phyloP scores from a whole-genome alignment of 1,140 invertebrate species.

The Thereuonema tuberculata region DNA sequence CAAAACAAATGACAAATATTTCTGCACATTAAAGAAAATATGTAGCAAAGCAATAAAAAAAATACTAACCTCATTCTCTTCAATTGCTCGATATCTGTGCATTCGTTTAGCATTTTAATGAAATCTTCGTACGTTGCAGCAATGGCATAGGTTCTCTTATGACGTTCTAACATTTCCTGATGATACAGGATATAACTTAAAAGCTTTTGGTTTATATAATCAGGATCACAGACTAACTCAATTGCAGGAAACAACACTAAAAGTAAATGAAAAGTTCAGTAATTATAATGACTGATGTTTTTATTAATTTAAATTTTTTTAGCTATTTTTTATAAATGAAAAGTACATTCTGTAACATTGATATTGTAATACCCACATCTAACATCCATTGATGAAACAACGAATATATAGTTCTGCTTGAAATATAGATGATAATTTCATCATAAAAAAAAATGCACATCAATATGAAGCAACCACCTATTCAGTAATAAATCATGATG shows the following conservation, averaged over 20 bases:
- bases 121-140: constrained; percentile 82
- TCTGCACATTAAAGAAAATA: no score
- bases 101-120: constrained; percentile 65
- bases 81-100: constrained; percentile 62
- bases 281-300: no score
- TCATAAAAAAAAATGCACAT: no score
- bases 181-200: constrained; percentile 65
- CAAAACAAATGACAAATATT: no score
- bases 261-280: constrained; percentile 23
- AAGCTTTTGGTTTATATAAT: constrained; percentile 80
- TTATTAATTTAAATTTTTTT: background rate
- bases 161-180: constrained; percentile 55
- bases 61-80: constrained; percentile 52
- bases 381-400: no score
- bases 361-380: no score
- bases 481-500: no score
- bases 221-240: constrained; percentile 69
- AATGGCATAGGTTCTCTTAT: constrained; percentile 66
- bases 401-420: no score
- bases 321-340: background rate
- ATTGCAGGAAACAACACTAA: constrained; percentile 68
- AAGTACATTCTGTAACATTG: no score
- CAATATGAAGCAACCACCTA: no score
- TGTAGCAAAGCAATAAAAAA: background rate
- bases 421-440: no score